These are phyloP conservation scores for Apaloderma vittatum DNA, from an alignment of 2,113 vertebrate species.

Conservation along the genomic window DNA sequence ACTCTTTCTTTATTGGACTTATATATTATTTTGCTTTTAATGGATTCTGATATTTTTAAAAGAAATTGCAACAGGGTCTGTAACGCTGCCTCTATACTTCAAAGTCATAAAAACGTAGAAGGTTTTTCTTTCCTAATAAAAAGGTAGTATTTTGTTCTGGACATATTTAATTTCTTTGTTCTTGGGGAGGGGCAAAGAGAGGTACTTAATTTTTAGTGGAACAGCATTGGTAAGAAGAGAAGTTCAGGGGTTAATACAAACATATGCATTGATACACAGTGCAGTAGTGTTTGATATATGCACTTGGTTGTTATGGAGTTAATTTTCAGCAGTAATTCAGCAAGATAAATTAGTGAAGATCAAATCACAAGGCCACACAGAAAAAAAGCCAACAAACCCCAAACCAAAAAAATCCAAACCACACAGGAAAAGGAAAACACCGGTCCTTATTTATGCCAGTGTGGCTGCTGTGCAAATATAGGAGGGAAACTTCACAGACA, in stretches of 20 bases:
- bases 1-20: neutral
- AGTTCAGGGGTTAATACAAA: neutral
- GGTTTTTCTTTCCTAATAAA: neutral
- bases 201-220: neutral
- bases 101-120: neutral
- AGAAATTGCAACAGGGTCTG: neutral
- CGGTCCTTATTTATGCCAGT: neutral
- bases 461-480: rapidly evolving
- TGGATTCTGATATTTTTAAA: neutral
- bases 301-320: neutral
- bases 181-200: neutral
- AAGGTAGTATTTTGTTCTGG: neutral
- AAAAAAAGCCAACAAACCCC: neutral
- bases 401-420: too few species aligned
- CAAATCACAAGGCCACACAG: neutral
- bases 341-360: neutral
- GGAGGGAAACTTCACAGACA: neutral
- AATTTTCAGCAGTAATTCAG: neutral
- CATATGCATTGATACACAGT: neutral
- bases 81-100: neutral
- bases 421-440: neutral
- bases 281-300: neutral
- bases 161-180: neutral
- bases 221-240: neutral
- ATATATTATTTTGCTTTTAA: neutral